These are phyloP conservation scores for Cheirogaleus major DNA, from an alignment of 2,797 vertebrate genomes.

Conservation along the genomic window DNA sequence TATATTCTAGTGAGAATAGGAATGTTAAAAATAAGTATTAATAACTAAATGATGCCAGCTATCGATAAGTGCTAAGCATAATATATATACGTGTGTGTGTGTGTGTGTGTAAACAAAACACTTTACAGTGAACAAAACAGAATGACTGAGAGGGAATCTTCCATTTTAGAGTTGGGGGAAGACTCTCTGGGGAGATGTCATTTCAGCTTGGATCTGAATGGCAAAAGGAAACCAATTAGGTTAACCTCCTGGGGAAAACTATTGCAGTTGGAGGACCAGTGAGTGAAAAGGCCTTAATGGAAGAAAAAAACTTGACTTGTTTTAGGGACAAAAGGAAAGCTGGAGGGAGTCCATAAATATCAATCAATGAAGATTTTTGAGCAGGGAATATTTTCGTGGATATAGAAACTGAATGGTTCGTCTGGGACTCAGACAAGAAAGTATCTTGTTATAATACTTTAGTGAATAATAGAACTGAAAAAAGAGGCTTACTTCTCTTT, in stretches of 20 bases:
- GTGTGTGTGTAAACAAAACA: not conserved
- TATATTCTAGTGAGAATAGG: not conserved
- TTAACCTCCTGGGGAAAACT: not conserved
- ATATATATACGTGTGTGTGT: no score
- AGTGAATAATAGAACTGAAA: not conserved
- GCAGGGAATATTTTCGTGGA: not conserved
- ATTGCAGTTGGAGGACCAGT: not conserved
- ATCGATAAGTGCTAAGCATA: not conserved
- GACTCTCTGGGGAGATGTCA: not conserved
- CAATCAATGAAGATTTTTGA: not conserved
- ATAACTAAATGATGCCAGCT: not conserved
- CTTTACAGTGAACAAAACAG: not conserved
- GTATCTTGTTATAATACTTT: not conserved
- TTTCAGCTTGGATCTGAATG: not conserved
- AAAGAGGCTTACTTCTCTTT: not conserved
- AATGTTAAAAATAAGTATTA: not conserved
- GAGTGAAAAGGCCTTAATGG: not conserved
- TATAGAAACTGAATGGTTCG: not conserved
- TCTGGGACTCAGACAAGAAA: not conserved
- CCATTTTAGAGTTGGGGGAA: not conserved
- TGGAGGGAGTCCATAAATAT: not conserved
- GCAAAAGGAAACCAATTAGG: not conserved
- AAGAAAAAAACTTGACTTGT: not conserved
- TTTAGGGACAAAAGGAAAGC: not conserved
- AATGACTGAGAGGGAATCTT: not conserved